Percentiles rank a stretch among this genome's conserved stretches.
Evolutionary conservation across 2,797 vertebrate genomes (phyloP).

Genomic region (Cyclopterus lumpus): DNA sequence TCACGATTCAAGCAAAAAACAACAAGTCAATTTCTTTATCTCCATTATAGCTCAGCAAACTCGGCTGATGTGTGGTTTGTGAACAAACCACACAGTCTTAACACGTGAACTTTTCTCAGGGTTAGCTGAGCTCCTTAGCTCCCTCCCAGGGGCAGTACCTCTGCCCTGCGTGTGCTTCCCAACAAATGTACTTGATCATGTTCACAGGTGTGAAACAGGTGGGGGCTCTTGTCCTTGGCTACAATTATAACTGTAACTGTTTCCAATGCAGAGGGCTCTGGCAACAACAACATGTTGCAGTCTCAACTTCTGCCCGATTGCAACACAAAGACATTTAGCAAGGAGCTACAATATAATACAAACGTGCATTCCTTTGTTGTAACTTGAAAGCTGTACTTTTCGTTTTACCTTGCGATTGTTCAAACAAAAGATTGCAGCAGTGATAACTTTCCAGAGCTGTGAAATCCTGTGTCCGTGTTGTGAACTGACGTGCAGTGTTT

Average conservation of each 20-base stretch:
- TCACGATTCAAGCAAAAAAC: not conserved
- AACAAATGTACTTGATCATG: not conserved
- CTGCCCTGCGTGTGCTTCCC: not conserved
- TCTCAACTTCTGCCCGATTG: not conserved
- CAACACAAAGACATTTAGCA: not conserved
- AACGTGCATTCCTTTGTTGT: not conserved
- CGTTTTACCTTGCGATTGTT: not conserved
- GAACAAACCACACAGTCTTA: conserved; percentile 6
- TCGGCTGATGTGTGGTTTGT: not conserved
- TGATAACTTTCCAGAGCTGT: not conserved
- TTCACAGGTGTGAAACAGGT: not conserved
- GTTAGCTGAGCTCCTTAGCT: not conserved
- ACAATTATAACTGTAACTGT: not conserved
- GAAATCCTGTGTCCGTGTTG: not conserved
- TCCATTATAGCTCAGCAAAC: not conserved
- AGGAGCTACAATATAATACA: not conserved
- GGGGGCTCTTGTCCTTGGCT: not conserved
- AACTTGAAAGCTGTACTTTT: not conserved
- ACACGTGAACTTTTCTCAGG: conserved; percentile 4
- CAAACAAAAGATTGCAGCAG: not conserved
- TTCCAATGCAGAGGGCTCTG: not conserved
- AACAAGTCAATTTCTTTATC: not conserved
- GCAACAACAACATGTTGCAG: not conserved
- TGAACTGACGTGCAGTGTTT: not conserved
- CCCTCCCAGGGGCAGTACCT: not conserved